A percentile compares a stretch with the other conserved stretches of the same genome.
These are phyloP conservation scores for Lucilia cuprina DNA, from an alignment of 1,140 invertebrate species.

Conservation along the genomic window DNA sequence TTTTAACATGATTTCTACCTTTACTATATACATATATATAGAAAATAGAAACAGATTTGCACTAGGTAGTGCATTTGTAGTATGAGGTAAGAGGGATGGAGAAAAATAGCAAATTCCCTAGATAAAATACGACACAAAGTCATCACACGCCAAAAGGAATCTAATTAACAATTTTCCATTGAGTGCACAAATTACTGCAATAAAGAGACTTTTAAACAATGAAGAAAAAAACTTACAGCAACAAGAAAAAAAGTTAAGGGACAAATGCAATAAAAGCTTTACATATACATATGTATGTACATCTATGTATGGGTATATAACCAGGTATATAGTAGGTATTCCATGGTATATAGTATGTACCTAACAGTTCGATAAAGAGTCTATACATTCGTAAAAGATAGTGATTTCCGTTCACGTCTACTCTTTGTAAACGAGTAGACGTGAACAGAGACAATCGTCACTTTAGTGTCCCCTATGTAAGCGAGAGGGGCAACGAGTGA, in stretches of 20 bases:
- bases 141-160: constrained; percentile 37
- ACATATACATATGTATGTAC: too few relatives aligned
- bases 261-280: neutral
- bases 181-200: constrained; percentile 37
- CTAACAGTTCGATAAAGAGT: too few relatives aligned
- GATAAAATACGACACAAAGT: constrained; percentile 36
- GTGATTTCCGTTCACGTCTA: too few relatives aligned
- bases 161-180: constrained; percentile 43
- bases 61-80: neutral
- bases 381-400: too few relatives aligned
- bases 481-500: too few relatives aligned
- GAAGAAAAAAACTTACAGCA: neutral
- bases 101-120: constrained; percentile 26
- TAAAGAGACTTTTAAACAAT: neutral
- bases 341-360: too few relatives aligned
- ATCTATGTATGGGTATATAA: too few relatives aligned
- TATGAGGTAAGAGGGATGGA: neutral
- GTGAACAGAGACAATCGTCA: too few relatives aligned
- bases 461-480: too few relatives aligned
- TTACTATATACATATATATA: neutral
- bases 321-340: too few relatives aligned
- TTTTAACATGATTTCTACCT: too few relatives aligned
- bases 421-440: too few relatives aligned
- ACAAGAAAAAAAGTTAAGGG: neutral
- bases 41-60: neutral